Percentiles rank a stretch among this genome's conserved stretches.
Evolutionary conservation across 2,797 vertebrate genomes (phyloP).

Genomic region (Ctenopoma multispine): DNA sequence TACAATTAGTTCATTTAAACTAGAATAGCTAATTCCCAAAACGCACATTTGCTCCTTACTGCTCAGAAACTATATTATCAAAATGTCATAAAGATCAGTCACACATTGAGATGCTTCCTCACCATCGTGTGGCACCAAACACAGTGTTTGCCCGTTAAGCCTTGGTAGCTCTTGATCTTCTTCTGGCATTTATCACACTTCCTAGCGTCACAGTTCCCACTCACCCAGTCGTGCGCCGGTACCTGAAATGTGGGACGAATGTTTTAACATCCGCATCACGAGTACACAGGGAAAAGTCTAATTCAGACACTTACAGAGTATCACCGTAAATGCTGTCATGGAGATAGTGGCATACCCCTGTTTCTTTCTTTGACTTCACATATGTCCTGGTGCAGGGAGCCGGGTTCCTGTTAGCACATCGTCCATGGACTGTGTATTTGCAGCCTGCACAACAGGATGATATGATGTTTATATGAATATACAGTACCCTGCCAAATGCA

Average conservation of each 20-base stretch:
- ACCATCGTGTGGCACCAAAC: conserved; percentile 95
- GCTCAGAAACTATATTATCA: background rate
- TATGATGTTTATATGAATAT: background rate
- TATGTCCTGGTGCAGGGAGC: conserved; percentile 92
- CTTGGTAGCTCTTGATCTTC: conserved; percentile 92
- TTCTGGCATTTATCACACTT: conserved; percentile 93
- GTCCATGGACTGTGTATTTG: conserved; percentile 92
- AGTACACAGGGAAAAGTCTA: background rate
- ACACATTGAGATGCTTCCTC: conserved; percentile 42
- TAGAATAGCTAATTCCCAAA: background rate
- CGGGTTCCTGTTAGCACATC: conserved; percentile 90
- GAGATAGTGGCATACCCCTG: conserved; percentile 84
- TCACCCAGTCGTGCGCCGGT: conserved; percentile 91
- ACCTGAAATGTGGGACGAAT: conserved; percentile 78
- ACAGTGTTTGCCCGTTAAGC: conserved; percentile 91
- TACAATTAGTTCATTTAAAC: background rate
- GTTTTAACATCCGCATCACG: conserved; percentile 20
- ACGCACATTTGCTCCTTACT: background rate
- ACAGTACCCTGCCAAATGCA: background rate
- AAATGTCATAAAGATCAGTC: background rate
- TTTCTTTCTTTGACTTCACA: conserved; percentile 92
- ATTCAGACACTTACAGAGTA: conserved; percentile 6
- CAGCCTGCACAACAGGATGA: conserved; percentile 83
- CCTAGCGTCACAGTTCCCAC: conserved; percentile 89
- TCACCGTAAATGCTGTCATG: conserved; percentile 25